Evolutionary conservation across 1,140 invertebrate species (phyloP), one percentile per base, ranked within the genome.

Genomic region (Panulirus ornatus): DNA sequence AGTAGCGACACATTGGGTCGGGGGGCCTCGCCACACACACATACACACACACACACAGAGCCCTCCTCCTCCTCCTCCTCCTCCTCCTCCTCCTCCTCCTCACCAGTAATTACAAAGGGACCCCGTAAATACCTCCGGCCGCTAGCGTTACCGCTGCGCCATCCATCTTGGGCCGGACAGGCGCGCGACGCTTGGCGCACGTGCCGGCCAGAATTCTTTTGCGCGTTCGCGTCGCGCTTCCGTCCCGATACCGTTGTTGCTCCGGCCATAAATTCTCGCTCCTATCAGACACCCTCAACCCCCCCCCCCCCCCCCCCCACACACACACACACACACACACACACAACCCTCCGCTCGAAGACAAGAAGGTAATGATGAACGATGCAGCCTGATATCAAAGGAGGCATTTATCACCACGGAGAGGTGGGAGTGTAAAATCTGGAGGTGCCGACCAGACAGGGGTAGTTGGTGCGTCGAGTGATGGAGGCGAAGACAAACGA

Each of bases 101-200:
- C n/a, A n/a, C n/a, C 76, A 44, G 76, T 81, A 81, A 81, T 81
- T 81, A 81, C 51, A 81, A 81, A 81, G 76, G 16, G 16, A 36
- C 19, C 42, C 76, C 16, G 42, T 81, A 81, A 81, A 81, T 81
- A 81, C 70, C 70, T 71, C n/a, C n/a, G 30, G 70, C 6, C 70
- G 70, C 6, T 27, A 30, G 30, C 2, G 70, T 38, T 71, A 71
- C 76, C 44, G 22, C 76, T 16, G 30, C 42, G 16, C 47, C n/a
- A 81, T 81, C 76, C 76, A 81, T 81, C 76, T 81, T 5, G 27
- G 42, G 30, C 22, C 8, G 70, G 27, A 66, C 63, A 66, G 30
- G n/a, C 0, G 11, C 70, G 6, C 30, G 5, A 22, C 63, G 63
- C 63, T 30, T 66, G n/a, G n/a, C 70, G 2, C 70, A 66, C 63